These are phyloP conservation scores for Heliconius sara DNA, from an alignment of 2,888 invertebrate species.

Conservation along the genomic window DNA sequence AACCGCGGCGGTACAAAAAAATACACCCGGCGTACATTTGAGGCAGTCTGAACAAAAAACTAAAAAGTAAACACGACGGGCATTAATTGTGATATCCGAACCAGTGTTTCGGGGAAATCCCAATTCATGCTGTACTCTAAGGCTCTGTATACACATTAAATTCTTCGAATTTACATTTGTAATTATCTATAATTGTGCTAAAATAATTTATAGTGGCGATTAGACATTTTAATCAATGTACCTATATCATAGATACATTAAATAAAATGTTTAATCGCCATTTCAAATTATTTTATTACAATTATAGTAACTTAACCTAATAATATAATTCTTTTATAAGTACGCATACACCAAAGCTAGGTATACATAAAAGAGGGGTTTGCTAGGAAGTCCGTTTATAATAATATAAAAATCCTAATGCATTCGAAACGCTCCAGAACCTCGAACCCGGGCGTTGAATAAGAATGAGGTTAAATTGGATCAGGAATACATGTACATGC, in stretches of 20 bases:
- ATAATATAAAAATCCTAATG: slow-evolving; percentile 63
- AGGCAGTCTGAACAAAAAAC: slow-evolving; percentile 34
- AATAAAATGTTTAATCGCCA: background rate
- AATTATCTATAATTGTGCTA: background rate
- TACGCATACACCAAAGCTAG: background rate
- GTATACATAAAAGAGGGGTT: slow-evolving; percentile 20
- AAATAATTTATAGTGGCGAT: background rate
- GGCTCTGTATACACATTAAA: background rate
- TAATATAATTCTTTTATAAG: background rate
- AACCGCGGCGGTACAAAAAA: slow-evolving; percentile 13
- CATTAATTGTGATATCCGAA: slow-evolving; percentile 43
- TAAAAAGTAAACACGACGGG: slow-evolving; percentile 37
- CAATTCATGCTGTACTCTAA: slow-evolving; percentile 30
- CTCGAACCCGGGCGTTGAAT: slow-evolving; percentile 73
- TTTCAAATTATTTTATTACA: background rate
- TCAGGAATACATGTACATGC: slow-evolving; percentile 54
- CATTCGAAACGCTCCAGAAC: slow-evolving; percentile 75
- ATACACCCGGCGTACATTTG: slow-evolving; percentile 17
- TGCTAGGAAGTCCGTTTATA: slow-evolving; percentile 37
- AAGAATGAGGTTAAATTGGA: slow-evolving; percentile 80
- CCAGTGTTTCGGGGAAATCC: slow-evolving; percentile 35
- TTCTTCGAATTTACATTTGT: slow-evolving; percentile 1
- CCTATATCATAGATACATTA: background rate
- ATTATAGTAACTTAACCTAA: background rate
- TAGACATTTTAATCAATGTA: no score